phyloP scores from a whole-genome alignment of 2,113 vertebrate species.

The Agelaius tricolor region DNA sequence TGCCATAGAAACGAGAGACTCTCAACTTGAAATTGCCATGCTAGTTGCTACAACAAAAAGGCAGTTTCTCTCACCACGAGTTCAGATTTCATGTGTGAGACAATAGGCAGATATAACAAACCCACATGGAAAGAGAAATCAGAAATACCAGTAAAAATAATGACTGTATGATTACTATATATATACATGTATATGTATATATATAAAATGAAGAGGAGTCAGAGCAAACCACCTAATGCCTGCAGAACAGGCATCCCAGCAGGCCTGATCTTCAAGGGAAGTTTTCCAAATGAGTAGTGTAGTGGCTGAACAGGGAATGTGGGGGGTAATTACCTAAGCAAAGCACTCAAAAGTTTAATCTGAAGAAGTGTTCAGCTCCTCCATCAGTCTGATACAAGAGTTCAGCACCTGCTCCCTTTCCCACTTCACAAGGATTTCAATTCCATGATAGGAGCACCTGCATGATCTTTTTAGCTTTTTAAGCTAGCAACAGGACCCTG shows the following conservation, averaged over 20 bases:
- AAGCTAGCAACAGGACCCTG: not conserved
- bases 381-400: not conserved
- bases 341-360: not conserved
- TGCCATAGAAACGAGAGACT: slow-evolving; percentile 14
- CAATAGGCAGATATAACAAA: not conserved
- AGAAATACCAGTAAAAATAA: not conserved
- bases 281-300: not conserved
- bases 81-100: not conserved
- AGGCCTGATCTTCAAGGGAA: not conserved
- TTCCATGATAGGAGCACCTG: not conserved
- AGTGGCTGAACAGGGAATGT: not conserved
- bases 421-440: not conserved
- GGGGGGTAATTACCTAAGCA: not conserved
- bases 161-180: not conserved
- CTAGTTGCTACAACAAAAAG: not conserved
- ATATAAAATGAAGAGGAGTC: not conserved
- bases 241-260: fast-evolving
- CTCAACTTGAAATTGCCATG: not conserved
- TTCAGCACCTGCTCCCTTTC: not conserved
- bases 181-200: too few relatives aligned
- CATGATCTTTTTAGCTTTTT: not conserved
- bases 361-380: not conserved
- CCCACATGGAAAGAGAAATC: not conserved
- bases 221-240: not conserved
- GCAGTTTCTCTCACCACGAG: not conserved